phyloP scores from a whole-genome alignment of 2,113 vertebrate genomes.

The Hemiscyllium ocellatum region DNA sequence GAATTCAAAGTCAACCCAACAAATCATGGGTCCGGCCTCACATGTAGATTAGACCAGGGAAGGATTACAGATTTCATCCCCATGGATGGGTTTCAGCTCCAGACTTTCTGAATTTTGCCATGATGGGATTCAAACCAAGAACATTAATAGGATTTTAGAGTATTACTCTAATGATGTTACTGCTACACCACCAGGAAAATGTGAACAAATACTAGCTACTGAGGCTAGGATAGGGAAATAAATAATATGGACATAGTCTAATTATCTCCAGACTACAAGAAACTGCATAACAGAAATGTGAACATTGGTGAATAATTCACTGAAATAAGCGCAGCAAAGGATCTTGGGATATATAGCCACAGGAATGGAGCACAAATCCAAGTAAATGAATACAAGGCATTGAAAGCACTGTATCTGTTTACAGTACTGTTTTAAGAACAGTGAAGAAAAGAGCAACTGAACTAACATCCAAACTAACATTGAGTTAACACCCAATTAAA shows the following conservation, averaged over 20 bases:
- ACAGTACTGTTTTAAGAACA: not conserved
- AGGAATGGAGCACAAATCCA: not conserved
- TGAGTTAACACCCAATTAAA: not conserved
- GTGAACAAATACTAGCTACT: not conserved
- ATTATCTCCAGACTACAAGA: not conserved
- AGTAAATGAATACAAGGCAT: not conserved
- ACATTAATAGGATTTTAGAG: no score
- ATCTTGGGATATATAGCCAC: not conserved
- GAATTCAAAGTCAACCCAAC: no score
- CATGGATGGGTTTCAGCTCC: no score
- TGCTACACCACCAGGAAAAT: not conserved
- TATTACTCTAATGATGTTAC: no score
- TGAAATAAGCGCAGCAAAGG: not conserved
- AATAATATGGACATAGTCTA: no score
- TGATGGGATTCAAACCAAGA: no score
- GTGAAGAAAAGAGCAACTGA: not conserved
- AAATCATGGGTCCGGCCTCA: no score
- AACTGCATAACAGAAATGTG: not conserved
- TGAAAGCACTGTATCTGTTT: not conserved
- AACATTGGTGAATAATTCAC: not conserved
- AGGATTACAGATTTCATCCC: no score
- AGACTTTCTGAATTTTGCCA: no score
- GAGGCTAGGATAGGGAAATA: not conserved
- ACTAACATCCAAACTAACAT: not conserved
- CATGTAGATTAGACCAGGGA: no score